phyloP scores from a whole-genome alignment of 2,797 vertebrate species.

The Pseudomugil gertrudae region DNA sequence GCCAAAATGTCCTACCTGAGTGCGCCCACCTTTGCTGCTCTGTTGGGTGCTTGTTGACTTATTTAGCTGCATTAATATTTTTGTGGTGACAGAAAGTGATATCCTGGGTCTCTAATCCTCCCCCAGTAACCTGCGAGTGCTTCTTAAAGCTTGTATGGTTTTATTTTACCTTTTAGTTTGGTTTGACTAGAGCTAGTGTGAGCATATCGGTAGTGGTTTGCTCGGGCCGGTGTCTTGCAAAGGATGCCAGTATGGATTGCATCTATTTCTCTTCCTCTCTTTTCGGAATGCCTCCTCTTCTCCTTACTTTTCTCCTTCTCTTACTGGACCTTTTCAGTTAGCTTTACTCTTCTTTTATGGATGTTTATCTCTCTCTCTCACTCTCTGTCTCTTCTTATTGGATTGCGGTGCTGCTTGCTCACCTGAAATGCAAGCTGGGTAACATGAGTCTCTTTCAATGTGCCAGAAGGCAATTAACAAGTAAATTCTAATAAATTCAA shows the following conservation, averaged over 20 bases:
- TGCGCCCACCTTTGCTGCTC: conserved; percentile 41
- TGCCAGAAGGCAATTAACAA: background rate
- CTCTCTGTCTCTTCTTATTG: conserved; percentile 40
- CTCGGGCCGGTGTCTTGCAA: conserved; percentile 78
- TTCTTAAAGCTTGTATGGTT: conserved; percentile 67
- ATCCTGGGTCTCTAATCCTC: conserved; percentile 54
- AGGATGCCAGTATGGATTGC: conserved; percentile 79
- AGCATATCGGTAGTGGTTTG: conserved; percentile 70
- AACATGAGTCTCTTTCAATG: conserved; percentile 70
- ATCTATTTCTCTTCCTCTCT: conserved; percentile 67
- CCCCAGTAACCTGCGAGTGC: conserved; percentile 70
- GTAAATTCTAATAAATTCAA: background rate
- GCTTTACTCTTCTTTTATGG: conserved; percentile 67
- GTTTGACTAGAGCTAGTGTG: conserved; percentile 70
- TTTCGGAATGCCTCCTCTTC: conserved; percentile 74
- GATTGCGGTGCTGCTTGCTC: conserved; percentile 73
- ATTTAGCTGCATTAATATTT: conserved; percentile 51
- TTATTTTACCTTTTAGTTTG: conserved; percentile 63
- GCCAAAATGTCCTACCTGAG: conserved; percentile 48
- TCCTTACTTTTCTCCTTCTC: conserved; percentile 51
- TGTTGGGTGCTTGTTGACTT: conserved; percentile 56
- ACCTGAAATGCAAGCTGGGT: conserved; percentile 74
- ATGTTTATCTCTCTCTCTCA: conserved; percentile 69
- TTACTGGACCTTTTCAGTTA: conserved; percentile 58
- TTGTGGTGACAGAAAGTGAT: conserved; percentile 47